A percentile compares a stretch with the other conserved stretches of the same genome.
These are phyloP conservation scores for Marmota monax DNA, from an alignment of 2,113 vertebrate species.

Conservation along the genomic window DNA sequence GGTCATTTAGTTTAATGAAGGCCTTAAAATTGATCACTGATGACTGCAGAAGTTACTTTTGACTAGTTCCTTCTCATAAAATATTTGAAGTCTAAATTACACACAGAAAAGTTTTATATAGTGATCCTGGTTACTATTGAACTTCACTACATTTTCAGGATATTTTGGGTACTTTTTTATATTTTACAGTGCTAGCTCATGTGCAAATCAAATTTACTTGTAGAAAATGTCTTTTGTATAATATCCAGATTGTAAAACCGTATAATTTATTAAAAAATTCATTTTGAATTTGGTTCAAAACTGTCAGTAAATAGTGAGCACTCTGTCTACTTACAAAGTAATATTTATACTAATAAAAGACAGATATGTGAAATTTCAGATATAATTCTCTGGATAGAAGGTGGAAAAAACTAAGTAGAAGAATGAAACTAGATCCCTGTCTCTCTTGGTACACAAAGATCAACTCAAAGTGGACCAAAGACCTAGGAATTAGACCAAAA, in stretches of 20 bases:
- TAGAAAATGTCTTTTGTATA: not conserved
- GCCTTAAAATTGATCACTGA: not conserved
- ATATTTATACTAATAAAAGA: not conserved
- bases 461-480: no score
- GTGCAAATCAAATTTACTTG: constrained; percentile 1
- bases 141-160: not conserved
- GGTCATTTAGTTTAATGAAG: not conserved
- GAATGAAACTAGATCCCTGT: no score
- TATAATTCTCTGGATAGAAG: not conserved
- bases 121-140: not conserved
- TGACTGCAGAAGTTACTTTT: not conserved
- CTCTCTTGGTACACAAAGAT: no score
- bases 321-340: not conserved
- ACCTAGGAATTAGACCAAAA: no score
- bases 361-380: constrained; percentile 19
- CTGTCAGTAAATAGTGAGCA: not conserved
- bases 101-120: not conserved
- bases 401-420: not conserved
- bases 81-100: not conserved
- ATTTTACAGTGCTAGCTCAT: not conserved
- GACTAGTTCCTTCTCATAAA: not conserved
- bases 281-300: constrained; percentile 47
- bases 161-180: not conserved
- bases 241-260: not conserved
- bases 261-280: not conserved